phyloP scores from a whole-genome alignment of 2,888 invertebrate genomes.

The Thymelicus sylvestris region DNA sequence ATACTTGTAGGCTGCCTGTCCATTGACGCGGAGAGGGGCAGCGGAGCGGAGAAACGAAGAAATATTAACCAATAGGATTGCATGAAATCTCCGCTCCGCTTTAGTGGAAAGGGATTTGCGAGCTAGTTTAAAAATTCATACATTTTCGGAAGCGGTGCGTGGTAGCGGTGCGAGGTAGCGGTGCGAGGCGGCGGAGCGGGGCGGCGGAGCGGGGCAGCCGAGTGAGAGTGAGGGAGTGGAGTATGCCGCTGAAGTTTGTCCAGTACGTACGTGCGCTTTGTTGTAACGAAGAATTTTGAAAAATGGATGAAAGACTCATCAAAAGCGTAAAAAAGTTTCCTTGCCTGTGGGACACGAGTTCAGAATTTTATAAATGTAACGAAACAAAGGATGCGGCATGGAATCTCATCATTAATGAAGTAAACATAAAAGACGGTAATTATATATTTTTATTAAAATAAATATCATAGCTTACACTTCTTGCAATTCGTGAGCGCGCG shows the following conservation, averaged over 20 bases:
- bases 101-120: not conserved
- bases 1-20: not conserved
- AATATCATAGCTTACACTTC: not conserved
- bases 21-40: not conserved
- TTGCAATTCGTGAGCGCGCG: too few species aligned
- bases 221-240: too few species aligned
- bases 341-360: constrained; percentile 18
- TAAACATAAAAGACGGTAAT: constrained; percentile 14
- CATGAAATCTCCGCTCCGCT: not conserved
- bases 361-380: constrained; percentile 13
- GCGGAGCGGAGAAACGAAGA: not conserved
- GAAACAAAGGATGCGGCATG: constrained; percentile 25
- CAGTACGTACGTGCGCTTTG: too few species aligned
- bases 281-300: too few species aligned
- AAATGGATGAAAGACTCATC: too few species aligned
- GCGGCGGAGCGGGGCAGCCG: too few species aligned
- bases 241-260: too few species aligned
- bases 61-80: not conserved
- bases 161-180: too few species aligned
- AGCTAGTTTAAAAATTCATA: not conserved
- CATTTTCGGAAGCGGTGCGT: too few species aligned
- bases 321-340: not conserved
- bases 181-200: too few species aligned
- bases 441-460: not conserved
- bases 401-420: constrained; percentile 15